phyloP scores from a whole-genome alignment of 2,113 vertebrate genomes.

The Elanus axillaris region DNA sequence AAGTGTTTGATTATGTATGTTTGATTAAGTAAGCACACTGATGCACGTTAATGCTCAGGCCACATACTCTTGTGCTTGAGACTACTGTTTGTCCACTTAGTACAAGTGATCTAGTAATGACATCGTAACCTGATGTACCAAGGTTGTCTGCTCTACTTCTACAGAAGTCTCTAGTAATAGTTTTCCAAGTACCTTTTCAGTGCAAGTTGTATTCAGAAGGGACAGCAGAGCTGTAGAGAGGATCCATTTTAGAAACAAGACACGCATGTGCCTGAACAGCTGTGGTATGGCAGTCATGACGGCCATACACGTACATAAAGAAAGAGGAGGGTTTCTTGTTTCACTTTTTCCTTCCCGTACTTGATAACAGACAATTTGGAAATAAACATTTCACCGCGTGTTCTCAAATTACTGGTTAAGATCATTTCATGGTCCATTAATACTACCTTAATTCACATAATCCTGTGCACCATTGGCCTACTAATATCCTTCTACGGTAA shows the following conservation, averaged over 20 bases:
- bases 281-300: neutral
- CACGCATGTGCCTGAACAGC: neutral
- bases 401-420: neutral
- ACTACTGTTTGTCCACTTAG: neutral
- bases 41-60: neutral
- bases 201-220: neutral
- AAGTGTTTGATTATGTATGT: neutral
- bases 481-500: neutral
- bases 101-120: neutral
- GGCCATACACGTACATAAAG: neutral
- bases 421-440: neutral
- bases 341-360: neutral
- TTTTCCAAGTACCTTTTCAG: slow-evolving; percentile 14
- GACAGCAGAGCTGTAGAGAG: neutral
- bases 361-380: neutral
- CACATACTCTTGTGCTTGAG: neutral
- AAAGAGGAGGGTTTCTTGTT: neutral
- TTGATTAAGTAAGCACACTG: neutral
- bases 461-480: neutral
- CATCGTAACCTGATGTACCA: neutral
- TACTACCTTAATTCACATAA: neutral
- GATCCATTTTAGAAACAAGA: neutral
- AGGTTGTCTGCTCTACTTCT: neutral
- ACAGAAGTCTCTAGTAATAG: neutral
- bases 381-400: neutral